Conservation (phyloP, 2,797 vertebrate genomes). For the Ispidina picta region DNA sequence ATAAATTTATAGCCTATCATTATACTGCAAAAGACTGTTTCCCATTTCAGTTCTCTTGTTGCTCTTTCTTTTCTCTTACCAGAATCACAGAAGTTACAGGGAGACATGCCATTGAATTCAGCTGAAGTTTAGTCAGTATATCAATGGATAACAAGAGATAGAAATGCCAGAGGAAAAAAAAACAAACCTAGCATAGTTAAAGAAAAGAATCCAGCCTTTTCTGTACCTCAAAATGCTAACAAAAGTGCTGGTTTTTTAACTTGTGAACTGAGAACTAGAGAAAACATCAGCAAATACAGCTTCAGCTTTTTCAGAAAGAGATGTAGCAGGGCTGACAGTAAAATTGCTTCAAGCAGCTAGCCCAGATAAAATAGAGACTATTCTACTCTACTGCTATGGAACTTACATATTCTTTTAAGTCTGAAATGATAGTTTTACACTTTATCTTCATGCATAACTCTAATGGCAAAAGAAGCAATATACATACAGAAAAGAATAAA, state of each 20-base stretch:
- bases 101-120: background rate
- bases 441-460: background rate
- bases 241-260: background rate
- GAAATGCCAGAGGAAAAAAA: background rate
- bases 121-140: background rate
- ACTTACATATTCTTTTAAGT: background rate
- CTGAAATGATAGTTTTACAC: background rate
- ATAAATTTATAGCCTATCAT: background rate
- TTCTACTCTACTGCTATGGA: background rate
- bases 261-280: background rate
- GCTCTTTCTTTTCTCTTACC: background rate
- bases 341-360: background rate
- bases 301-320: background rate
- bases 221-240: background rate
- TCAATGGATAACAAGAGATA: background rate
- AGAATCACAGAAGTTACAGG: background rate
- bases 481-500: background rate
- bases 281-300: background rate
- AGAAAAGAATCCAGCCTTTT: background rate
- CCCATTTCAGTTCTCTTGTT: background rate
- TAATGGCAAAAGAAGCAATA: background rate
- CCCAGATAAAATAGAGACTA: background rate
- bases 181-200: background rate
- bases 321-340: background rate
- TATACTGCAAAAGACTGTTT: background rate